Evolutionary conservation across 92 coral and sea anemone genomes (phyloP), one percentile per base, ranked within the genome.

Genomic region (Palythoa caribaeorum): DNA sequence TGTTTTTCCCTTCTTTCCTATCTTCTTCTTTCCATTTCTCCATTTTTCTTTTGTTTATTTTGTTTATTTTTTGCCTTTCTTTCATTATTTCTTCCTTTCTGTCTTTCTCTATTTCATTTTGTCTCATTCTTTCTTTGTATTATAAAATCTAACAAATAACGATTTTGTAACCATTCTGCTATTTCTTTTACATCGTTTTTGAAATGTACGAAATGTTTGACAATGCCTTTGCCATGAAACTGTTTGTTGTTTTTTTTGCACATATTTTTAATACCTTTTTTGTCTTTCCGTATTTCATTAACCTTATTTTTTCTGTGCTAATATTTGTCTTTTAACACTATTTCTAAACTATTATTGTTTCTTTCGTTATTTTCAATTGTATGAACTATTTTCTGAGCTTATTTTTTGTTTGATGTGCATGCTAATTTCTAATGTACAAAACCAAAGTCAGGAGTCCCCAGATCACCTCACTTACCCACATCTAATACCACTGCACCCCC

Each of bases 401-500:
- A 16, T 14, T 11, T 2, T 57, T 63, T 35, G 10, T 4, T 63
- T 35, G n/a, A 17, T 63, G 70, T 63, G 21, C 70, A 63, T 63
- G 70, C 70, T 63, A 16, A 63, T 63, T 6, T 70, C 75, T 35
- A 21, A 77, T 28, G 12, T 48, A 13, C 65, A 13, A 17, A 37
- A 12, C 20, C 7, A 77, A 77, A 77, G 68, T 52, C 83, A 8
- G 63, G 68, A 81, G 60, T 9, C 5, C 57, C 47, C 15, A 21
- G 13, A 40, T 44, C 86, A 66, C 86, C 86, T 59, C 74, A 38
- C n/a, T 78, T 39, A 52, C 62, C 76, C 77, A 40, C 84, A 44
- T 86, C 83, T 76, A 59, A 70, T 86, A 39, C 62, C 73, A 79
- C 16, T 63, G 16, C 83, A 78, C 83, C 74, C 62, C 69, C 38